Base-by-base conservation (phyloP, 2,797 vertebrate species). In the Molossus alvarezi region DNA sequence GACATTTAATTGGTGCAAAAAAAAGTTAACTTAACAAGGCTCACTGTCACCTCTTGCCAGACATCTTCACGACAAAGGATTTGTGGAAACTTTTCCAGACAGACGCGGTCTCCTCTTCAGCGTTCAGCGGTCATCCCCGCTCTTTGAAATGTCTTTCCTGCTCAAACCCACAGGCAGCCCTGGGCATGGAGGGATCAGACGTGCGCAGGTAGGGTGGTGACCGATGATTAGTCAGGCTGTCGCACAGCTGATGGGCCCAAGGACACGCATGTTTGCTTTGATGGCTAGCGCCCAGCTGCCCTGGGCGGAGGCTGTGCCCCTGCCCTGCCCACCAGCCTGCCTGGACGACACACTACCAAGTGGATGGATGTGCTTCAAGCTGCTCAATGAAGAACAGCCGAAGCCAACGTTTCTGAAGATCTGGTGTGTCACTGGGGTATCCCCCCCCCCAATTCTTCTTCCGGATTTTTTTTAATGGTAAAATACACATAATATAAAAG, bases 1-100 rank as follows among this genome's bases (percentile, higher is more conserved):
- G 23, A 75, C 62, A 45, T 57, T 92, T 97, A 85, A 95, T 73
- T 95, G 92, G 88, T 62, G 62, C 45, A n/a, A 37, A 76, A 58
- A 3, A 92, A 80, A 60, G 51, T 65, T 72, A 60, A 60, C 90
- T 87, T 90, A 29, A 48, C 58, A 55, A 45, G 79, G n/a, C 77
- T 69, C 81, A 1, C 41, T 9, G 29, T 73, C 80, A 45, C 62
- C 90, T 23, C 83, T 94, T 86, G 55, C 71, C 2, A 10, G 45
- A 57, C 77, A 93, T 73, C 90, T 83, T 93, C 84, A 64, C 20
- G 67, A 79, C 37, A 79, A 92, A 88, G 41, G 89, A 86, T 41
- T 88, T 77, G 45, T 73, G 65, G 27, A 69, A 86, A 91, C 75
- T 75, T 91, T 53, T 82, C 73, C 79, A 48, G 82, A 67, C 53